Percentiles rank a stretch among this genome's conserved stretches.
These are phyloP conservation scores for Chelonia mydas DNA, from an alignment of 2,797 vertebrate species.

Conservation along the genomic window DNA sequence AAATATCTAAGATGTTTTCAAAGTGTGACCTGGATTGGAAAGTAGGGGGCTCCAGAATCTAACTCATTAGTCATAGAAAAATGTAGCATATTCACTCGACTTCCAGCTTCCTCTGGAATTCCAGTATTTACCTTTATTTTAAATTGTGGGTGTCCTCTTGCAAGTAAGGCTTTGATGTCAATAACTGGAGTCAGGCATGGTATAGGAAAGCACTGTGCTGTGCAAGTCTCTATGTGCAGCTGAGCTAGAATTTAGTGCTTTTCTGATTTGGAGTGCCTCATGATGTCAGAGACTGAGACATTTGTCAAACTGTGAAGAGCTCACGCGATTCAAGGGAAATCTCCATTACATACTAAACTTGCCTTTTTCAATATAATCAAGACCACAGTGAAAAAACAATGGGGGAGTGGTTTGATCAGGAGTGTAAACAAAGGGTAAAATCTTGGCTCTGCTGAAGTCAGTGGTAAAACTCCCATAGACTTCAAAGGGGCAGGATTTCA, in stretches of 20 bases:
- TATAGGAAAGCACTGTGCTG: neutral
- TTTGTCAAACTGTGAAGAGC: neutral
- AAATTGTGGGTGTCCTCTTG: neutral
- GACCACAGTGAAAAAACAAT: neutral
- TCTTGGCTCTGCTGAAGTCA: neutral
- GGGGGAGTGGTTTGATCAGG: neutral
- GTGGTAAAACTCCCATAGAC: fast-evolving
- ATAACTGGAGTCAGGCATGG: too few relatives aligned
- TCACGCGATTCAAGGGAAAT: neutral
- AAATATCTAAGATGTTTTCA: neutral
- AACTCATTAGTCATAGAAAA: neutral
- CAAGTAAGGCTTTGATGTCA: neutral
- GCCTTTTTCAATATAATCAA: neutral
- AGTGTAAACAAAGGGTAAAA: neutral
- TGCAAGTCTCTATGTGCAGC: neutral
- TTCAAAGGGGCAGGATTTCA: neutral
- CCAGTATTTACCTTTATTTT: neutral
- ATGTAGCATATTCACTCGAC: neutral
- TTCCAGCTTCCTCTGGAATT: neutral
- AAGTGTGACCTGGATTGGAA: neutral
- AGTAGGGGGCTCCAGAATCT: neutral
- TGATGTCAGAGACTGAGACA: neutral
- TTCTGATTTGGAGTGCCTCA: neutral
- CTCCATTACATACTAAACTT: neutral
- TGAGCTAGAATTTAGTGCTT: neutral